Evolutionary conservation across 2,888 invertebrate genomes (phyloP).

Genomic region (Tetragonula carbonaria): DNA sequence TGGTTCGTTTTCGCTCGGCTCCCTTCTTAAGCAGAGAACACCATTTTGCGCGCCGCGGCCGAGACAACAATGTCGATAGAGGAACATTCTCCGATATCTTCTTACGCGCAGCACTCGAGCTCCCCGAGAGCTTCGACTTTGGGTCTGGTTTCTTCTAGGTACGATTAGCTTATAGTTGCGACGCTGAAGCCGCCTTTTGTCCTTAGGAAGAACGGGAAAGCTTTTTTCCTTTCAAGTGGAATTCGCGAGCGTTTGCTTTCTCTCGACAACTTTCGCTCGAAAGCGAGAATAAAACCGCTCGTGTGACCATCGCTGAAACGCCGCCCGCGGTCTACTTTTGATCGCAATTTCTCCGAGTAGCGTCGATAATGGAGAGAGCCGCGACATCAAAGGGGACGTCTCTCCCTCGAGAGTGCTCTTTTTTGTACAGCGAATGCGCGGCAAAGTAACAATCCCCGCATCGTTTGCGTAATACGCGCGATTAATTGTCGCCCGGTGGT

Average conservation of each 20-base stretch:
- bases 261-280: neutral
- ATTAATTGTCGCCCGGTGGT: slow-evolving; percentile 65
- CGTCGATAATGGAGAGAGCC: slow-evolving; percentile 54
- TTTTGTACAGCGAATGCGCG: slow-evolving; percentile 22
- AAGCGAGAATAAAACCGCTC: slow-evolving; percentile 13
- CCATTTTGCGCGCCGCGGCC: no score
- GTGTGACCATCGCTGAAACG: slow-evolving; percentile 20
- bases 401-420: slow-evolving; percentile 34
- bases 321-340: slow-evolving; percentile 65
- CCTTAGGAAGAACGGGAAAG: no score
- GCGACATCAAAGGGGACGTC: slow-evolving; percentile 51
- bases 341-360: slow-evolving; percentile 48
- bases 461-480: slow-evolving; percentile 68
- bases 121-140: neutral
- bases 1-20: slow-evolving; percentile 23
- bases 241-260: slow-evolving; percentile 17
- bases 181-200: neutral
- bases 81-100: neutral
- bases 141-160: neutral
- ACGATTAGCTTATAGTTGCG: slow-evolving; percentile 3
- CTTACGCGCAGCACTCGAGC: neutral
- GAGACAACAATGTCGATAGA: neutral
- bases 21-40: neutral
- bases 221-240: slow-evolving; percentile 8
- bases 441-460: slow-evolving; percentile 47